Base-by-base conservation (phyloP, 2,797 vertebrate species). In the Melanotaenia maccullochi region DNA sequence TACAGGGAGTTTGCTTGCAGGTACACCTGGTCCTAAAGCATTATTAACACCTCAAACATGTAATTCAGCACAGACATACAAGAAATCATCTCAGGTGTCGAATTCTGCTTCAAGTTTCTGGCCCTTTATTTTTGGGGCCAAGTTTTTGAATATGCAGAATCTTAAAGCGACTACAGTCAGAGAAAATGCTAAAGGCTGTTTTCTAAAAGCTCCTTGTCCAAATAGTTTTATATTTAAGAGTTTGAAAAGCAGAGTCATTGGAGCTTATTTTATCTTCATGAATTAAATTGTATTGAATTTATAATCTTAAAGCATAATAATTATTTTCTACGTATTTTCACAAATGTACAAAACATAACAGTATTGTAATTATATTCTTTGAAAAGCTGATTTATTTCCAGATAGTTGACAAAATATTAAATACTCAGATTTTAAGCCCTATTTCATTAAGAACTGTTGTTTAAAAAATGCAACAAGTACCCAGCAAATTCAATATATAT, bases 1-100 rank as follows among this genome's bases (percentile, higher is more conserved):
- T 69, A 65, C 79, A 73, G 84, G 84, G 82, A 85, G 54, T 72
- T 79, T 11, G 36, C 59, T 54, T 54, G 54, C 65, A 73, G 82
- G 71, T 66, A 86, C 85, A 65, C 60, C 52, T 0, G 18, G 65
- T 88, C 61, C 78, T 67, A 18, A 3, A 70, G 65, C 68, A 58
- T 79, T 68, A 76, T 65, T 54, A 66, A 60, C 0, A 3, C n/a
- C 38, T 42, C 57, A 14, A 40, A 60, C 13, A 49, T 47, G 56
- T 35, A 49, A 30, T 49, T 36, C 25, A 44, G 25, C 60, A n/a
- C 47, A 70, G 52, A 79, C 67, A 65, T 52, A 71, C 25, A 68
- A 73, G 63, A 38, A 20, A 36, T 36, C 25, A 61, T 58, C 67
- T 83, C 62, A 73, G 51, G 49, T 85, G 56, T 78, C 73, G 30